Conservation (phyloP, 2,113 vertebrate species). For the Antechinus stuartii region DNA sequence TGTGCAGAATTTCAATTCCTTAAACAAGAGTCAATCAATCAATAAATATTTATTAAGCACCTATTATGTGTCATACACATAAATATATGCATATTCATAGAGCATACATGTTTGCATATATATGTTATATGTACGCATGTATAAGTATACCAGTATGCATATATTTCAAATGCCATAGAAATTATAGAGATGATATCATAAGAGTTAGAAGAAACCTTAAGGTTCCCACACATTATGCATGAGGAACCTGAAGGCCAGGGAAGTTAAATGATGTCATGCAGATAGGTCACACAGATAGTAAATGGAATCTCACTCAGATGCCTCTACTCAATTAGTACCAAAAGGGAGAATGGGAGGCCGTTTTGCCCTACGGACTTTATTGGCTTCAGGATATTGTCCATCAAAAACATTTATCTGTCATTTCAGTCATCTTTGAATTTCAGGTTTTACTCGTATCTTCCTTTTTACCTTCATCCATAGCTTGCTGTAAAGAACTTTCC, state of each 20-base stretch:
- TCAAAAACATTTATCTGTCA: not conserved
- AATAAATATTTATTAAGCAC: not conserved
- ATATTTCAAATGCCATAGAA: not conserved
- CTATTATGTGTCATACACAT: not conserved
- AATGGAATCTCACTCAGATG: not conserved
- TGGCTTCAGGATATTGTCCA: not conserved
- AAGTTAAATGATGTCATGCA: not conserved
- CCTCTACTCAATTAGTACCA: not conserved
- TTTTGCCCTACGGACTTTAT: not conserved
- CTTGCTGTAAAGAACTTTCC: not conserved
- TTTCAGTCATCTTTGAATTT: not conserved
- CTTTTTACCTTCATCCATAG: not conserved
- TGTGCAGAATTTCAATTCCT: not conserved
- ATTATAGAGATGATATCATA: not conserved
- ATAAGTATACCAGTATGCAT: not conserved
- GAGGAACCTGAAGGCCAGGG: not conserved
- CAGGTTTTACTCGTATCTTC: not conserved
- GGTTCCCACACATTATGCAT: not conserved
- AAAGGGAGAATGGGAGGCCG: not conserved
- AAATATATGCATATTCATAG: too few relatives aligned
- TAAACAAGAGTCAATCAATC: not conserved
- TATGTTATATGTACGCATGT: not conserved
- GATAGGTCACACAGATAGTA: not conserved
- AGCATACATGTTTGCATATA: not conserved
- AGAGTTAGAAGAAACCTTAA: not conserved